Conservation (phyloP, 2,113 vertebrate species). For the Petroica traversi region DNA sequence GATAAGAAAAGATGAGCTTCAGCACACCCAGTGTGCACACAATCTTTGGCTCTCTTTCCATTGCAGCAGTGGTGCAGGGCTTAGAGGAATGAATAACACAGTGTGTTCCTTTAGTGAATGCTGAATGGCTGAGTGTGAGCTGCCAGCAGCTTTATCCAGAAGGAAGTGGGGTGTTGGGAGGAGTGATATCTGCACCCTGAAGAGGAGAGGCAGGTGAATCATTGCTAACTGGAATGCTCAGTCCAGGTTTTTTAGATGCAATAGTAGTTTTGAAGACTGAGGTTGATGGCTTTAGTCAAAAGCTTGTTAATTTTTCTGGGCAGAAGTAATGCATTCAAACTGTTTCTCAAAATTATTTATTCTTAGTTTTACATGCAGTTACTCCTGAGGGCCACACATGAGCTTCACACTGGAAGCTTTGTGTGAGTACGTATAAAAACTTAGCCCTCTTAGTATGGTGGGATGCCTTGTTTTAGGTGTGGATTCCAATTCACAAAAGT, state of each 20-base stretch:
- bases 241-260: not conserved
- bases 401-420: not conserved
- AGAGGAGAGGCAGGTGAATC: not conserved
- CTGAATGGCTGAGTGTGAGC: conserved; percentile 2
- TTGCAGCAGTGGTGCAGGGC: not conserved
- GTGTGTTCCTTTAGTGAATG: not conserved
- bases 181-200: not conserved
- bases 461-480: not conserved
- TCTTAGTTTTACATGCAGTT: not conserved
- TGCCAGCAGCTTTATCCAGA: not conserved
- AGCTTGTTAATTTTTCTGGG: not conserved
- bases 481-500: not conserved
- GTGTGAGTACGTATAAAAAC: not conserved
- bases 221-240: not conserved
- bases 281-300: not conserved
- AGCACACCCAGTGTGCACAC: accelerated
- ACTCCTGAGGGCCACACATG: not conserved
- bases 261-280: not conserved
- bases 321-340: not conserved
- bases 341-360: not conserved
- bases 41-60: not conserved
- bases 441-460: not conserved
- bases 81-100: not conserved
- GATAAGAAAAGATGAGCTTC: not conserved
- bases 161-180: not conserved